Conservation (phyloP, 1,140 invertebrate species). For the Drosophila sturtevanti region DNA sequence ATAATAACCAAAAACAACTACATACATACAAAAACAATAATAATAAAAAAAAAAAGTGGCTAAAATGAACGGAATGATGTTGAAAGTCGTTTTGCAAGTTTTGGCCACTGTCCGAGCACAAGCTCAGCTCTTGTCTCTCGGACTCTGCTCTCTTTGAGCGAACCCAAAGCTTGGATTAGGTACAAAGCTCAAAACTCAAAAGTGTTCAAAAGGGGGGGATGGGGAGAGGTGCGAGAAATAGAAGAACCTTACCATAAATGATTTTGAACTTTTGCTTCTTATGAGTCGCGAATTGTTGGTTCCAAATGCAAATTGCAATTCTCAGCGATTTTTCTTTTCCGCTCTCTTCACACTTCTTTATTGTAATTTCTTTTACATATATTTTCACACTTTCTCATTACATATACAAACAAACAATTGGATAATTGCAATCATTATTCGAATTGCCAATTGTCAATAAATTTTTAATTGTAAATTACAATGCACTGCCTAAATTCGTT, state of each 20-base stretch:
- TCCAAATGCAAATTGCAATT: slow-evolving; percentile 47
- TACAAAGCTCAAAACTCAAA: slow-evolving; percentile 18
- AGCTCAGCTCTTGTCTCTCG: neutral
- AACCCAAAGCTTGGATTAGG: slow-evolving; percentile 11
- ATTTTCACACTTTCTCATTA: slow-evolving; percentile 9
- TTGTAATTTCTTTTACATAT: neutral
- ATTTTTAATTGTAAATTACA: slow-evolving; percentile 34
- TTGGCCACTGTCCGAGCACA: slow-evolving; percentile 33
- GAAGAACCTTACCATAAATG: slow-evolving; percentile 43
- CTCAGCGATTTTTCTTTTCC: slow-evolving; percentile 48
- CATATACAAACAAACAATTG: neutral
- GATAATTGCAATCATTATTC: slow-evolving; percentile 17
- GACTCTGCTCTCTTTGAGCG: neutral
- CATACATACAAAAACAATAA: slow-evolving; percentile 32
- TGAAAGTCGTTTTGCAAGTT: slow-evolving; percentile 82
- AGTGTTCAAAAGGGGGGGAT: neutral
- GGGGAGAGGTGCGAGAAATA: slow-evolving; percentile 4
- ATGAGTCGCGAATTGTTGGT: slow-evolving; percentile 29
- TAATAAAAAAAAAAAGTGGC: slow-evolving; percentile 31
- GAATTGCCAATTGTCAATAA: slow-evolving; percentile 63
- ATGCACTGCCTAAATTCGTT: slow-evolving; percentile 39
- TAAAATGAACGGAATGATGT: slow-evolving; percentile 58
- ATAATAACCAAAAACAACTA: slow-evolving; percentile 50
- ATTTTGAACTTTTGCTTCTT: slow-evolving; percentile 43
- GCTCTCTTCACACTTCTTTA: slow-evolving; percentile 21